A percentile compares a stretch with the other conserved stretches of the same genome.
These are phyloP conservation scores for Trogon surrucura DNA, from an alignment of 2,113 vertebrate genomes.

Conservation along the genomic window DNA sequence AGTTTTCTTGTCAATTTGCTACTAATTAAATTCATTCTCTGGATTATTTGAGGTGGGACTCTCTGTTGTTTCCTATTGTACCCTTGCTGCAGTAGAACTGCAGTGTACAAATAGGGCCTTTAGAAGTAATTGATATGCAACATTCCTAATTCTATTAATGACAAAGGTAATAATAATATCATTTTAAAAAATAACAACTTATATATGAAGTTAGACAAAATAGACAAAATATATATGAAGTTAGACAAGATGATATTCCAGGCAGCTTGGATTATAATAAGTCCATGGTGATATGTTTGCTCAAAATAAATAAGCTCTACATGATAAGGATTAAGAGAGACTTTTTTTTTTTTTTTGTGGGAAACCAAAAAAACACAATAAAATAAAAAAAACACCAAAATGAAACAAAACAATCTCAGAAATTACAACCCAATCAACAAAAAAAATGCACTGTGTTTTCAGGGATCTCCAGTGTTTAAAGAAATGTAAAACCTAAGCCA, in stretches of 20 bases:
- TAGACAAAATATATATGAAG: background rate
- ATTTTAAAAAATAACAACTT: background rate
- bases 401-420: background rate
- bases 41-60: background rate
- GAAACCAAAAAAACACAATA: background rate
- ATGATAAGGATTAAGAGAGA: background rate
- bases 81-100: background rate
- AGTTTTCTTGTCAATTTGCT: conserved; percentile 21
- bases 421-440: background rate
- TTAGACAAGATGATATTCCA: background rate
- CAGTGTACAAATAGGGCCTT: background rate
- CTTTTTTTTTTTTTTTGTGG: background rate
- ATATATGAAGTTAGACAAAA: background rate
- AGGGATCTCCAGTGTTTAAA: background rate
- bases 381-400: background rate
- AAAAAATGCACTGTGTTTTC: background rate
- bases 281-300: background rate
- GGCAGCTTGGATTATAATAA: conserved; percentile 42
- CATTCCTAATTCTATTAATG: background rate
- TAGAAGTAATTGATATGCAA: background rate
- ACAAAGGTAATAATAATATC: background rate
- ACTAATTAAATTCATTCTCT: conserved; percentile 6
- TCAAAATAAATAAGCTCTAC: conserved; percentile 26
- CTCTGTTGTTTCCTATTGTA: background rate
- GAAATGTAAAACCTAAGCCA: conserved; percentile 34